Base-by-base conservation (phyloP, 1,140 invertebrate genomes). In the Babylonia areolata region DNA sequence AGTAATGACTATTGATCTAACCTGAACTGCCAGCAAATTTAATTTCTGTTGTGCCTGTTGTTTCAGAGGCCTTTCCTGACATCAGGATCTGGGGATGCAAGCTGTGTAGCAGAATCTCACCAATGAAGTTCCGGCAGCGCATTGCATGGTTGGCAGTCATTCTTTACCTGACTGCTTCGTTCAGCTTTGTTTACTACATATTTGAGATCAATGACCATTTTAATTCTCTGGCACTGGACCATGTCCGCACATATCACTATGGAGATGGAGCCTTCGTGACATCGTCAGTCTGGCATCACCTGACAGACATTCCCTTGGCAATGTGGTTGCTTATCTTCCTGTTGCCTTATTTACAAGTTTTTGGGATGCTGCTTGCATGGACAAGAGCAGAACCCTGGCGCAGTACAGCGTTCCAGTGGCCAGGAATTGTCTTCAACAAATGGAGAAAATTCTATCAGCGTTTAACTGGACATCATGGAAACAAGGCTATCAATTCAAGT, bases 121-220 rank as follows among this genome's bases (percentile, higher is more conserved):
- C 17, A 39, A 93, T 93, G 92, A 93, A 92, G 58, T 93, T 93
- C 86, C 88, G 92, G 80, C 92, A 93, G 87, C 85, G 92, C 73
- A 87, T 93, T 20, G 92, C 92, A 6, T 93, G 91, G 91, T 51
- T 93, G 23, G 37, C 89, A 77, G 87, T 91, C 11, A 46, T 90
- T 23, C 23, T 89, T 11, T 93, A 90, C 85, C 82, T 93, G 15
- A 84, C 58, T 75, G 89, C 81, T 3, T 90, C 92, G 15, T 91
- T 90, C 89, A 90, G 82, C 31, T 86, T 91, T 54, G 87, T 91
- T 20, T 92, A 93, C 83, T 93, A 93, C 84, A 80, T 93, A n/a
- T 93, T 93, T 90, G 92, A 93, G 85, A 91, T 93, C 33, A 93
- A 90, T 88, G 90, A 92, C n/a, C 90, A 89, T 39, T 93, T 91